These are phyloP conservation scores for Aporophyla nigra DNA, from an alignment of 2,888 invertebrate species.

Conservation along the genomic window DNA sequence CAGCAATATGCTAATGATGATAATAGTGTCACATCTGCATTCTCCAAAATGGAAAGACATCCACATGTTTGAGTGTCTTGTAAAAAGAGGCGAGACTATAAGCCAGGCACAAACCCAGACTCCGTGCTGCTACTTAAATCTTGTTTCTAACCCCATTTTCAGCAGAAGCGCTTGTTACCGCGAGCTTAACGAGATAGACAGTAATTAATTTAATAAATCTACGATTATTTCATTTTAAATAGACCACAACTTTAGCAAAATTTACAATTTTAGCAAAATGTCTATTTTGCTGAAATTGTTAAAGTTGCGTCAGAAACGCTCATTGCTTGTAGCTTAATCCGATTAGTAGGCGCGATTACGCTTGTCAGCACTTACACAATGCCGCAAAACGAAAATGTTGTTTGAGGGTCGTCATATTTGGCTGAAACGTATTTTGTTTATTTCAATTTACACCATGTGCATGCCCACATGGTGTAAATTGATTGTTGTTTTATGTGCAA, in stretches of 20 bases:
- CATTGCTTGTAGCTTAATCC: slow-evolving; percentile 33
- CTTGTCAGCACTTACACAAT: slow-evolving; percentile 34
- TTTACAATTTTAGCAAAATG: no score
- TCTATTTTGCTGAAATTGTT: background rate
- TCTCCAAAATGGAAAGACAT: background rate
- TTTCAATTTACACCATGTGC: no score
- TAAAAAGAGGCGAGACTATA: background rate
- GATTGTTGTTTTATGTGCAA: background rate
- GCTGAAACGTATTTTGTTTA: slow-evolving; percentile 12
- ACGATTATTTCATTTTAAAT: slow-evolving; percentile 5
- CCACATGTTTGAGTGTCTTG: no score
- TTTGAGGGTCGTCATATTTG: slow-evolving; percentile 18
- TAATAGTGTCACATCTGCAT: background rate
- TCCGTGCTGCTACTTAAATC: no score
- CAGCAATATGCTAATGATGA: background rate
- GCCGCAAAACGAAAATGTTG: slow-evolving; percentile 24
- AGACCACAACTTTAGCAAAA: background rate
- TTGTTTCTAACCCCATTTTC: background rate
- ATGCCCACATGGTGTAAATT: slow-evolving; percentile 7
- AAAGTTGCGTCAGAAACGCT: slow-evolving; percentile 41
- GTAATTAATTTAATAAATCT: slow-evolving; percentile 20
- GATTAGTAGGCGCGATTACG: slow-evolving; percentile 20
- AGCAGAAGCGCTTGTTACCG: background rate
- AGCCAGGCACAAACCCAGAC: background rate
- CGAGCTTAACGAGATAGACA: background rate